Conservation (phyloP, 2,113 vertebrate genomes). For the Ornithorhynchus anatinus region DNA sequence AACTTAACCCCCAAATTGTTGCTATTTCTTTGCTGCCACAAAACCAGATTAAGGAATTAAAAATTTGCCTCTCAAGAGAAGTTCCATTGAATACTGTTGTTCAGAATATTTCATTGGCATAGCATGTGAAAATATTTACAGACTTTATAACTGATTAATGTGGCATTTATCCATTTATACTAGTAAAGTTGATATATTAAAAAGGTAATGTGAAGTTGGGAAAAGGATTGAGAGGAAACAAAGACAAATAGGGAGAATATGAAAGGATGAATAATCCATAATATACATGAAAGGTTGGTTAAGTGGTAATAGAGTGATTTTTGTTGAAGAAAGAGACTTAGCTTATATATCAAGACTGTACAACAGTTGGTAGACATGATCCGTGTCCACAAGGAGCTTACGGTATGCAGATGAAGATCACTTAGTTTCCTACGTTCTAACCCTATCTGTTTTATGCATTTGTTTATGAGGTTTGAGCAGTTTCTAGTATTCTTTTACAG, state of each 20-base stretch:
- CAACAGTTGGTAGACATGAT: too few species aligned
- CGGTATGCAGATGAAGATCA: too few species aligned
- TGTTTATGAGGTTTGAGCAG: too few species aligned
- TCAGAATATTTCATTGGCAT: background rate
- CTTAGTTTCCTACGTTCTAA: too few species aligned
- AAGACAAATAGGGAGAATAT: too few species aligned
- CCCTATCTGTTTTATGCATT: too few species aligned
- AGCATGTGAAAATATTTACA: background rate
- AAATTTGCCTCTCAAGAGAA: background rate
- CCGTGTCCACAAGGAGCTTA: too few species aligned
- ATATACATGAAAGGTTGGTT: background rate
- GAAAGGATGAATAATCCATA: too few species aligned
- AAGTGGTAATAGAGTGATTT: slow-evolving; percentile 14
- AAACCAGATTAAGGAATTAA: background rate
- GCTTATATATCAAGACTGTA: too few species aligned
- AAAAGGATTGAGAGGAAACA: too few species aligned
- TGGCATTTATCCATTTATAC: background rate
- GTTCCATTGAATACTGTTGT: background rate
- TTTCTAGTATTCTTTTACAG: too few species aligned
- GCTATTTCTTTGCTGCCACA: background rate
- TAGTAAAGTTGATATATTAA: background rate
- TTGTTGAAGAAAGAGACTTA: slow-evolving; percentile 38
- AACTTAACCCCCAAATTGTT: too few species aligned
- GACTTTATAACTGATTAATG: background rate
- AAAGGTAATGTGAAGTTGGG: background rate